Conservation (phyloP, 2,113 vertebrate species). For the Spheniscus mendiculus region DNA sequence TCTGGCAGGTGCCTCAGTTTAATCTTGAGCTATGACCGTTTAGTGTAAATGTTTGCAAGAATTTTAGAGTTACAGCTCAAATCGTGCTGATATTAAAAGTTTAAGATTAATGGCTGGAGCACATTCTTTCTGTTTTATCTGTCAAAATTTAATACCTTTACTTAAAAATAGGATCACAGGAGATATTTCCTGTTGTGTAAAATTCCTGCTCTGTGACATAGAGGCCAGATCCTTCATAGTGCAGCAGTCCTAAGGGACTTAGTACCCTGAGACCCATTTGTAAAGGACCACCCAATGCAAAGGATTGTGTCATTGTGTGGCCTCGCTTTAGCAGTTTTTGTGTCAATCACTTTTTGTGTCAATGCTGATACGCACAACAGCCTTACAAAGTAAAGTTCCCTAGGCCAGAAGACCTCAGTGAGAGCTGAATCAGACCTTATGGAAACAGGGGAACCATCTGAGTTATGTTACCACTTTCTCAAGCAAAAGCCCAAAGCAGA, state of each 20-base stretch:
- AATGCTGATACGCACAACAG: background rate
- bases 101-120: background rate
- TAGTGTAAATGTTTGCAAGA: background rate
- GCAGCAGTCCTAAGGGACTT: background rate
- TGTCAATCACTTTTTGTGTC: background rate
- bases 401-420: background rate
- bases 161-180: background rate
- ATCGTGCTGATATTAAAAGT: background rate
- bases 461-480: background rate
- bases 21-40: background rate
- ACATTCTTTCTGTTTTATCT: background rate
- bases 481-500: background rate
- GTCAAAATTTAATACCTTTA: background rate
- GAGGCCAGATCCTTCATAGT: background rate
- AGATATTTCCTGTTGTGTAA: background rate
- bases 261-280: background rate
- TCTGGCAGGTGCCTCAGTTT: background rate
- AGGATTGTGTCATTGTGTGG: background rate
- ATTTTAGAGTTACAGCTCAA: background rate
- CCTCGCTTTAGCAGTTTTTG: background rate
- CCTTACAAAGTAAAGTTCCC: background rate
- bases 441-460: background rate
- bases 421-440: background rate
- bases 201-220: background rate
- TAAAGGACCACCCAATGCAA: background rate